Percentiles rank a stretch among this genome's conserved stretches.
Evolutionary conservation across 2,888 invertebrate genomes (phyloP).

Genomic region (Drosophila mimetica): DNA sequence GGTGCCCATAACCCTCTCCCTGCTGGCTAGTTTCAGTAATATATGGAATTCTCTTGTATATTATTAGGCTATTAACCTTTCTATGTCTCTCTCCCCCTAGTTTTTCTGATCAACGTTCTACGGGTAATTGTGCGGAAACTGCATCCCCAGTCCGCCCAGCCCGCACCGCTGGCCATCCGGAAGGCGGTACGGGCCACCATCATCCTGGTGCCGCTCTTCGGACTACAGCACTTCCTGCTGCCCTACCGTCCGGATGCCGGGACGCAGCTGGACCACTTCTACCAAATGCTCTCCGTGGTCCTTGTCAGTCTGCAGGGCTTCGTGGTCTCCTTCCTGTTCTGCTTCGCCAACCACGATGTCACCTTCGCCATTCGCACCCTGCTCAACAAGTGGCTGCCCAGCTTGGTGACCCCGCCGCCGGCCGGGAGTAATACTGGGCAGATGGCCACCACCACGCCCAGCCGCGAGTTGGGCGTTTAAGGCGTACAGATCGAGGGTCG

Average conservation of each 20-base stretch:
- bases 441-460: slow-evolving; percentile 84
- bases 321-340: slow-evolving; percentile 89
- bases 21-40: slow-evolving; percentile 87
- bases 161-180: slow-evolving; percentile 86
- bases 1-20: slow-evolving; percentile 87
- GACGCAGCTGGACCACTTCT: slow-evolving; percentile 86
- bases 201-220: slow-evolving; percentile 91
- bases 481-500: slow-evolving; percentile 6
- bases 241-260: slow-evolving; percentile 88
- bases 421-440: slow-evolving; percentile 83
- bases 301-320: slow-evolving; percentile 90
- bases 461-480: slow-evolving; percentile 84
- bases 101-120: slow-evolving; percentile 89
- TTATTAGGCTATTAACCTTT: background rate
- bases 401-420: slow-evolving; percentile 79
- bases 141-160: slow-evolving; percentile 87
- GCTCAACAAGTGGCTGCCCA: slow-evolving; percentile 84
- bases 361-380: slow-evolving; percentile 85
- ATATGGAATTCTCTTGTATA: background rate
- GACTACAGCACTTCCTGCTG: slow-evolving; percentile 89
- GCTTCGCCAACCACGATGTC: slow-evolving; percentile 91
- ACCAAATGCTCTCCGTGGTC: slow-evolving; percentile 88
- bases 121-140: slow-evolving; percentile 88
- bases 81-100: slow-evolving; percentile 75
- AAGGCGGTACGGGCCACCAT: slow-evolving; percentile 90